These are phyloP conservation scores for Drosophila arizonae DNA, from an alignment of 1,140 invertebrate genomes.

Conservation along the genomic window DNA sequence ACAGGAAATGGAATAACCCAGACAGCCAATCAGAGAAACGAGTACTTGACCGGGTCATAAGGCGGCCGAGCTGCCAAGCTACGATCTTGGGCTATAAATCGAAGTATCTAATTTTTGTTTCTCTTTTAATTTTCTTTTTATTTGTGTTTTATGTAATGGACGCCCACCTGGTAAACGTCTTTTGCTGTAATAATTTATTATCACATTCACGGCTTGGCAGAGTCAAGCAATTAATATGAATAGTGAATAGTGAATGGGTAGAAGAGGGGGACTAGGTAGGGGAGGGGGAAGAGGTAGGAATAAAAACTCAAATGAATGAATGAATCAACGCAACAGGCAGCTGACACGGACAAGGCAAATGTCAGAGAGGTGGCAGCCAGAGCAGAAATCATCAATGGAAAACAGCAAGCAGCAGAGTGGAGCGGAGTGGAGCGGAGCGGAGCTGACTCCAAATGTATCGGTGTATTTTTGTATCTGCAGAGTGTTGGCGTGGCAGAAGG, in stretches of 20 bases:
- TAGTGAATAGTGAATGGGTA: slow-evolving; percentile 38
- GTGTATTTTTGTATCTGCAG: slow-evolving; percentile 44
- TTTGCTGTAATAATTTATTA: slow-evolving; percentile 80
- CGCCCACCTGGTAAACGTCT: slow-evolving; percentile 66
- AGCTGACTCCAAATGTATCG: slow-evolving; percentile 38
- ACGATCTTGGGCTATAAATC: slow-evolving; percentile 21
- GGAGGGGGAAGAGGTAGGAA: slow-evolving; percentile 15
- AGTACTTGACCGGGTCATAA: slow-evolving; percentile 28
- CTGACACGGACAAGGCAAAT: slow-evolving; percentile 36
- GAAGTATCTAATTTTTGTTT: slow-evolving; percentile 25
- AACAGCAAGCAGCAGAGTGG: slow-evolving; percentile 32
- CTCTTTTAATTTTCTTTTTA: slow-evolving; percentile 5
- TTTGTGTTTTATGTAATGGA: slow-evolving; percentile 52
- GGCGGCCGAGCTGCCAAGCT: background rate
- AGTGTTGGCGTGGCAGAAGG: slow-evolving; percentile 69
- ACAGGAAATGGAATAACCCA: slow-evolving; percentile 54
- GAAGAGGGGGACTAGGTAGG: slow-evolving; percentile 12
- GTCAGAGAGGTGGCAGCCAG: slow-evolving; percentile 26
- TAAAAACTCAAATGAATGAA: slow-evolving; percentile 67
- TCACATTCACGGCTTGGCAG: slow-evolving; percentile 63
- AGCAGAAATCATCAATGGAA: slow-evolving; percentile 70
- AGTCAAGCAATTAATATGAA: slow-evolving; percentile 74
- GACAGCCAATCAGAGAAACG: slow-evolving; percentile 10
- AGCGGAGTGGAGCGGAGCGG: slow-evolving; percentile 29
- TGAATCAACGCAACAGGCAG: slow-evolving; percentile 59